Evolutionary conservation across 2,113 vertebrate species (phyloP), one percentile per base, ranked within the genome.

Genomic region (Corythornis cristatus): DNA sequence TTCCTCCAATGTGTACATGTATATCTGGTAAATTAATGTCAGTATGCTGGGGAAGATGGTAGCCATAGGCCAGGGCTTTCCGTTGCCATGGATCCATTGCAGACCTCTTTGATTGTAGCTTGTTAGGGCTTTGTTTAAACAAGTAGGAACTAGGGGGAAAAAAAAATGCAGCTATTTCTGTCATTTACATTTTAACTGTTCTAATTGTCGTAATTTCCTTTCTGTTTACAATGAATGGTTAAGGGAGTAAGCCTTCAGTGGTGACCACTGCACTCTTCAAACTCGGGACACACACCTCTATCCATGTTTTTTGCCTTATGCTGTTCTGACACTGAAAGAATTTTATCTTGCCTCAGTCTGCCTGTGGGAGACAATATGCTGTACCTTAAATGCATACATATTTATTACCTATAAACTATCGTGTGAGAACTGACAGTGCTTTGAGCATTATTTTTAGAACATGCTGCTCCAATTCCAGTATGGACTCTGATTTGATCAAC

Each of bases 131-230:
- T 97, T 97, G 97, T 97, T 98, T 98, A 98, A 97, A 98, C 97
- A 98, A 98, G 98, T 94, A 98, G 95, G 88, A 97, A 97, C 96
- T 93, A 70, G 33, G 66, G 7, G 12, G 4, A 4, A 1, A 33
- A 29, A 73, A 40, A 87, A 58, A 92, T 96, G 97, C 90, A 95
- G 92, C 96, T 97, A 93, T 92, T 97, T 95, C 94, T 97, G 97
- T 98, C 96, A 98, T 98, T 98, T 98, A 98, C 97, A 98, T 98
- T 97, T 97, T 96, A 92, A 96, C 96, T 93, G 86, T 96, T 97
- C 94, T 97, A 95, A 96, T 91, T 94, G 90, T 84, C 68, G 93
- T 94, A 79, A 89, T 96, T 95, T 96, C 91, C 93, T 96, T 96
- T 88, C 86, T 93, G 75, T 93, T 97, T 94, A 70, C 10, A 4